These are phyloP conservation scores for Agriopis marginaria DNA, from an alignment of 2,888 invertebrate species.

Conservation along the genomic window DNA sequence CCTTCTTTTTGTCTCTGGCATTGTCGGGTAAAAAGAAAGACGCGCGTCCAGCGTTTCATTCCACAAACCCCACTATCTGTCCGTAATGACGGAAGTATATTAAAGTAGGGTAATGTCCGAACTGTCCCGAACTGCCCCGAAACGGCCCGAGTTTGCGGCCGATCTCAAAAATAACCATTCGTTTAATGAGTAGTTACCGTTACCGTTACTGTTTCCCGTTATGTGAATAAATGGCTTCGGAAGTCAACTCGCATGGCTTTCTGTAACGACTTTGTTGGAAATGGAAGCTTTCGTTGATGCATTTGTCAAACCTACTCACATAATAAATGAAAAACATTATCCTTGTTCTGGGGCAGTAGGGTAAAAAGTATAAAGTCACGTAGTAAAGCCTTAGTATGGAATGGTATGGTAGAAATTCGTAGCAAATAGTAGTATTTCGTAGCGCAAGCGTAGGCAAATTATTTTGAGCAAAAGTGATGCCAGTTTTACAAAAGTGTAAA, in stretches of 20 bases:
- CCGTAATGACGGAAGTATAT: slow-evolving; percentile 17
- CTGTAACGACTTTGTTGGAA: neutral
- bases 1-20: too few species aligned
- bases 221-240: slow-evolving; percentile 13
- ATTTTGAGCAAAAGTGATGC: too few species aligned
- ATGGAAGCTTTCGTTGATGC: neutral
- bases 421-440: too few species aligned
- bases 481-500: neutral
- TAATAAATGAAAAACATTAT: too few species aligned
- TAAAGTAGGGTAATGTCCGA: slow-evolving; percentile 27
- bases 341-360: neutral
- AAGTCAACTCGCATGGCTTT: slow-evolving; percentile 2
- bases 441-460: too few species aligned
- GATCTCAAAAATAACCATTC: slow-evolving; percentile 37
- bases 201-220: slow-evolving; percentile 29
- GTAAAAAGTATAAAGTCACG: too few species aligned
- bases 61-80: slow-evolving; percentile 1
- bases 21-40: too few species aligned
- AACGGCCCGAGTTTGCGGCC: slow-evolving; percentile 7
- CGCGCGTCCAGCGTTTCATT: neutral
- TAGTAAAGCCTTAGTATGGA: too few species aligned
- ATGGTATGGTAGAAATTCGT: too few species aligned
- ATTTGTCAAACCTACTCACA: neutral
- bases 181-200: slow-evolving; percentile 37
- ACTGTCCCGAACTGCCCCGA: neutral